Base-by-base conservation (phyloP, 2,797 vertebrate genomes). In the Typhlichthys subterraneus region DNA sequence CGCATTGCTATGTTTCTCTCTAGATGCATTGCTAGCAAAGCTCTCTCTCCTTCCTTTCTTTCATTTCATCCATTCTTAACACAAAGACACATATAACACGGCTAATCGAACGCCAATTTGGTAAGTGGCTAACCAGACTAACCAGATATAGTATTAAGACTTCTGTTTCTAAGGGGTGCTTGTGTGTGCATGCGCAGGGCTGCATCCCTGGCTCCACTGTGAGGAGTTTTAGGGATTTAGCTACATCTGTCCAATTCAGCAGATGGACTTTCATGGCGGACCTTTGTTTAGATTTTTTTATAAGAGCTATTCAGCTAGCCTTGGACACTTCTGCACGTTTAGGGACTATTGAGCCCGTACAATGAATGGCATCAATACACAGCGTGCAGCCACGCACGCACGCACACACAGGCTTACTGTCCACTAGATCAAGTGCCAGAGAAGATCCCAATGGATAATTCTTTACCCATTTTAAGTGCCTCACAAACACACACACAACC, bases 321-420 rank as follows among this genome's bases (percentile, higher is more conserved):
- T 65, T 1, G 13, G 69, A 45, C 67, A 62, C 77, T 75, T 70
- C 77, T 83, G 70, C 63, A 33, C 70, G 76, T 79, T 48, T 62
- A 78, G 63, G 69, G 76, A 48, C 81, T 60, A 62, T 79, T 73
- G 70, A 85, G 69, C 79, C 67, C 45, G 47, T 52, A 81, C 82
- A 83, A 82, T 73, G 66, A 69, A 65, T 48, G 63, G 11, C 46
- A 33, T 15, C 46, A 48, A n/a, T 48, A 48, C 46, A 48, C 46
- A 55, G 55, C 71, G 63, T 72, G 67, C 60, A 66, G 33, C 69
- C 60, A 12, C 68, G 64, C 33, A 12, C 57, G 46, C 42, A 78
- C 63, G 10, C 57, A 52, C 57, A 58, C 57, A 59, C 57, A 58
- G 68, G 38, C 73, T 61, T 65, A 55, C 38, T 3, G 1, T 60